Conservation (phyloP, 2,113 vertebrate species). For the Meleagris gallopavo region DNA sequence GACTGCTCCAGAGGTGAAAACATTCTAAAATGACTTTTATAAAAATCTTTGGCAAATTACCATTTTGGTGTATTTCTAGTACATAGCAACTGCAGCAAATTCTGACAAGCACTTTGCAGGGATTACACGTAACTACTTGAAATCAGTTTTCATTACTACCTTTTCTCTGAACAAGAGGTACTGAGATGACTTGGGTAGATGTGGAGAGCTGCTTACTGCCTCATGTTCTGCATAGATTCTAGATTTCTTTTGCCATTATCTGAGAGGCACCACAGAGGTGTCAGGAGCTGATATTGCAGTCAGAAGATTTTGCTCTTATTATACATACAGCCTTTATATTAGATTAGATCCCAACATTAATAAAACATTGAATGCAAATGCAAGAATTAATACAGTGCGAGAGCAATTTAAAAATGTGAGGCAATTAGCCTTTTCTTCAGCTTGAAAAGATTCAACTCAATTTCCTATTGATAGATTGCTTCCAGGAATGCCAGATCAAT, state of each 20-base stretch:
- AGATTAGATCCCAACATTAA: conserved; percentile 40
- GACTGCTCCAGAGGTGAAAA: not conserved
- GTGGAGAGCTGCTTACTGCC: not conserved
- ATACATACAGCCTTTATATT: not conserved
- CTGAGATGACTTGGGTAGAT: not conserved
- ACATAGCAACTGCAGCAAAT: not conserved
- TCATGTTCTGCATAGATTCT: not conserved
- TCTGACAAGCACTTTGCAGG: conserved; percentile 17
- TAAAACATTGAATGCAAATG: conserved; percentile 48
- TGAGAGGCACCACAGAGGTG: conserved; percentile 20
- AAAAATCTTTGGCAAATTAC: not conserved
- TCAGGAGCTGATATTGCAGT: conserved; percentile 27
- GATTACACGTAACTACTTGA: not conserved
- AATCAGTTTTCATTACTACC: not conserved
- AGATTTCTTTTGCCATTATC: not conserved
- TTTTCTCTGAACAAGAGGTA: not conserved
- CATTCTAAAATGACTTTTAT: not conserved
- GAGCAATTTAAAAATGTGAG: conserved; percentile 54
- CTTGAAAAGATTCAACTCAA: conserved; percentile 33
- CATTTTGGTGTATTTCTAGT: not conserved
- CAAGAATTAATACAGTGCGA: conserved; percentile 63
- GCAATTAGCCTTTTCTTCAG: conserved; percentile 55
- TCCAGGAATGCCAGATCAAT: conserved; percentile 52
- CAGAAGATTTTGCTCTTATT: not conserved
- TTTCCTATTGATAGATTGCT: conserved; percentile 50